Evolutionary conservation across 2,888 invertebrate species (phyloP).

Genomic region (Sipha maydis): DNA sequence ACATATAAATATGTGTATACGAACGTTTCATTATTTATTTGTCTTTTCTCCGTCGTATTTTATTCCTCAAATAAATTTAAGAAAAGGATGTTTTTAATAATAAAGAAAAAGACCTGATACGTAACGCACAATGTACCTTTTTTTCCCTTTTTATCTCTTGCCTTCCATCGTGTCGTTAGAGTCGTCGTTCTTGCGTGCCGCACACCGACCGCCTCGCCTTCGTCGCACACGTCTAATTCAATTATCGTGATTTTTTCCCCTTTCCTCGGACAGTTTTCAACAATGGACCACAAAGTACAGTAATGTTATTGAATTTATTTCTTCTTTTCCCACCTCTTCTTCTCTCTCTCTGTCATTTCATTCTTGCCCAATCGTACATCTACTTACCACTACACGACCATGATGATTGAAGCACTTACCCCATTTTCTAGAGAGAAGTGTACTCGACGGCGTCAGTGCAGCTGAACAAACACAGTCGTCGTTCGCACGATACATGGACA

Average conservation of each 20-base stretch:
- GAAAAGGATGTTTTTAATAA: conserved; percentile 18
- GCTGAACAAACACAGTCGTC: conserved; percentile 53
- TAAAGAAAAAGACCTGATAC: background rate
- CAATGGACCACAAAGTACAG: conserved; percentile 49
- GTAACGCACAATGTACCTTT: background rate
- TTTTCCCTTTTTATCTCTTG: background rate
- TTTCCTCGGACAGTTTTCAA: conserved; percentile 44
- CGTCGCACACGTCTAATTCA: conserved; percentile 45
- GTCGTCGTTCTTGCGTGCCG: background rate
- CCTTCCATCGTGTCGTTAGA: background rate
- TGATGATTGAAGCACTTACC: conserved; percentile 23
- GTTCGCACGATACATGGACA: background rate
- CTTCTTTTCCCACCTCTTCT: background rate
- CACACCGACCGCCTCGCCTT: background rate
- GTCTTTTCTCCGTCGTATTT: background rate
- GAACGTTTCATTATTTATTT: background rate
- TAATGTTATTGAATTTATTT: conserved; percentile 44
- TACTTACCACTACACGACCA: background rate
- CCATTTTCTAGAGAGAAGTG: conserved; percentile 16
- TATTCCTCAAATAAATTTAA: conserved; percentile 3
- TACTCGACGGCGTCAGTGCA: conserved; percentile 22
- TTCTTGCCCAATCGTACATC: background rate
- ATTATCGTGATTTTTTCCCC: conserved; percentile 50
- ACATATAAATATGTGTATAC: background rate
- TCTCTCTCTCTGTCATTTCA: background rate